These are phyloP conservation scores for Protobothrops flavoviridis DNA, from an alignment of 2,113 vertebrate species.

Conservation along the genomic window DNA sequence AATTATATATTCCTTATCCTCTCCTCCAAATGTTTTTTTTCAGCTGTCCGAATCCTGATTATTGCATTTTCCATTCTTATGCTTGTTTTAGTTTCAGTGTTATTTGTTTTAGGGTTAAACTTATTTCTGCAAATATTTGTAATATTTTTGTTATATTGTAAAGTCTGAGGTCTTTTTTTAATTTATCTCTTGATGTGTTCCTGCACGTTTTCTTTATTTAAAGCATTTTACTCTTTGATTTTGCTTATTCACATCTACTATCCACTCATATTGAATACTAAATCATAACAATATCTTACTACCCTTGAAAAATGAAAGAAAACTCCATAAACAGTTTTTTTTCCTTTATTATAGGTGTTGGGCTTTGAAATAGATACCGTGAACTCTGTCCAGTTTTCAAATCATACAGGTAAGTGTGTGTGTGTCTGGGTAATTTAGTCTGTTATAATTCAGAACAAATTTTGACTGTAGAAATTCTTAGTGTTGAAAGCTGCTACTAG, in stretches of 20 bases:
- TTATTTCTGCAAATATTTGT: conserved; percentile 18
- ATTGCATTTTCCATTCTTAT: conserved; percentile 2
- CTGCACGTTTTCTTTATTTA: not conserved
- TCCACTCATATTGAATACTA: not conserved
- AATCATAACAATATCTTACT: not conserved
- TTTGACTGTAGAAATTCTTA: not conserved
- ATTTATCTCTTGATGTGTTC: conserved; percentile 10
- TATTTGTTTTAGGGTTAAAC: conserved; percentile 12
- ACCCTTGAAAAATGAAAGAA: not conserved
- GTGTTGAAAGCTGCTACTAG: not conserved
- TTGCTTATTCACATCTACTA: conserved; percentile 22
- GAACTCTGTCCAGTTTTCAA: conserved; percentile 98
- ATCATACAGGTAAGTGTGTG: conserved; percentile 88
- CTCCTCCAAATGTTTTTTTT: not conserved
- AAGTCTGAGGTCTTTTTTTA: not conserved
- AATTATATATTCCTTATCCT: not conserved
- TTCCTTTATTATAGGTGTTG: conserved; percentile 82
- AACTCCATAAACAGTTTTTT: conserved; percentile 8
- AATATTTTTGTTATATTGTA: not conserved
- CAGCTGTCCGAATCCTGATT: conserved; percentile 8
- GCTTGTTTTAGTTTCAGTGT: not conserved
- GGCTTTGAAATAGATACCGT: conserved; percentile 96
- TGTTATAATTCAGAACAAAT: not conserved
- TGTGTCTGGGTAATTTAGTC: not conserved
- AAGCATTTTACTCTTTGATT: conserved; percentile 2